Conservation (phyloP, 2,888 invertebrate genomes). For the Ellobium chinense region DNA sequence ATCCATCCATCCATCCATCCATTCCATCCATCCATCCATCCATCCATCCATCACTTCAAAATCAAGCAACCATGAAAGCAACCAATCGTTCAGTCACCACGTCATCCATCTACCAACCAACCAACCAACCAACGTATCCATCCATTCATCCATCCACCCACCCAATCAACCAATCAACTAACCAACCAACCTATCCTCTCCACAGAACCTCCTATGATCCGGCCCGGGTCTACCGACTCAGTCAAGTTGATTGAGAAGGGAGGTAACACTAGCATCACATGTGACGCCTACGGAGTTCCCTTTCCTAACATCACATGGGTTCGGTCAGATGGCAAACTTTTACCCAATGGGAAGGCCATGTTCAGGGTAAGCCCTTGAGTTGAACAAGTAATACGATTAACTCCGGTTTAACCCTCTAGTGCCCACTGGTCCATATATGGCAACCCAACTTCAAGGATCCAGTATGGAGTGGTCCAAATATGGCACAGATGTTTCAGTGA, state of each 20-base stretch:
- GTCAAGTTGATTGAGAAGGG: conserved; percentile 65
- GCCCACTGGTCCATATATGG: too few relatives aligned
- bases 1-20: background rate
- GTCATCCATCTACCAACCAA: background rate
- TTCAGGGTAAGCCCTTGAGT: conserved; percentile 49
- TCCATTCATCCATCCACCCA: background rate
- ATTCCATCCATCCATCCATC: background rate
- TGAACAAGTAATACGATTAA: too few relatives aligned
- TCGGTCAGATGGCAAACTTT: conserved; percentile 63
- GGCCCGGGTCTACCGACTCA: conserved; percentile 61
- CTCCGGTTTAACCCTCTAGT: too few relatives aligned
- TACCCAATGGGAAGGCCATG: conserved; percentile 52
- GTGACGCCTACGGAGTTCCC: conserved; percentile 74
- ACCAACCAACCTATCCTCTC: background rate
- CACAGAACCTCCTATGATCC: conserved; percentile 73
- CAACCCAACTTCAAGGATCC: too few relatives aligned
- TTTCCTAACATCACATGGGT: conserved; percentile 77
- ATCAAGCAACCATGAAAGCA: background rate
- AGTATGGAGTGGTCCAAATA: too few relatives aligned
- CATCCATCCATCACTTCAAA: background rate
- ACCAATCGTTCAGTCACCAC: background rate
- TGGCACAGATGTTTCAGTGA: too few relatives aligned
- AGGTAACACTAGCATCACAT: conserved; percentile 60
- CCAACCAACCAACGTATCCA: too few relatives aligned
- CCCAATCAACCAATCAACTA: background rate